Conservation (phyloP, 2,797 vertebrate genomes). For the Microchirus variegatus region DNA sequence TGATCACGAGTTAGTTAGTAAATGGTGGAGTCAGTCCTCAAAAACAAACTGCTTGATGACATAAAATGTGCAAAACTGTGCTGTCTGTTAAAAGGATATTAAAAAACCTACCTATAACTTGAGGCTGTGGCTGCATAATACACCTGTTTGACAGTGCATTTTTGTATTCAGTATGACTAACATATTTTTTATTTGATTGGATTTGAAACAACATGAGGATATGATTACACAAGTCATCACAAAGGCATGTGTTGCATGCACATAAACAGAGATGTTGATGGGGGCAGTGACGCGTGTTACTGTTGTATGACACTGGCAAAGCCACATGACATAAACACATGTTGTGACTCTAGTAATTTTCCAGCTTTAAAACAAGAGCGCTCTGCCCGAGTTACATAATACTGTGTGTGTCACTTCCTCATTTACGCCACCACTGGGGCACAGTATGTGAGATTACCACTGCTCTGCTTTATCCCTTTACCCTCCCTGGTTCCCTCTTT, state of each 20-base stretch:
- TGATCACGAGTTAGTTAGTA: too few species aligned
- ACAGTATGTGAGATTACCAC: constrained; percentile 64
- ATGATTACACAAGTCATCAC: background rate
- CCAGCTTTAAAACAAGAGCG: constrained; percentile 53
- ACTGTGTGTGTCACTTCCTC: constrained; percentile 60
- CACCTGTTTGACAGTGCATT: too few species aligned
- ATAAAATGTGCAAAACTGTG: too few species aligned
- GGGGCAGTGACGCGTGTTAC: constrained; percentile 7
- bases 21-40: too few species aligned
- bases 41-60: too few species aligned
- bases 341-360: constrained; percentile 63
- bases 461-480: constrained; percentile 49
- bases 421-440: constrained; percentile 54
- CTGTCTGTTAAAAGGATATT: too few species aligned
- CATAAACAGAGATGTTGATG: constrained; percentile 4
- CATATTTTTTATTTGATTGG: too few species aligned
- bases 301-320: constrained; percentile 17
- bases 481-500: constrained; percentile 17
- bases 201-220: background rate
- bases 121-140: too few species aligned
- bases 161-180: too few species aligned
- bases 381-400: constrained; percentile 60
- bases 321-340: constrained; percentile 53
- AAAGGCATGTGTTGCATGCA: background rate
- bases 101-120: too few species aligned